phyloP scores from a whole-genome alignment of 2,797 vertebrate species.

The Macropodus opercularis region DNA sequence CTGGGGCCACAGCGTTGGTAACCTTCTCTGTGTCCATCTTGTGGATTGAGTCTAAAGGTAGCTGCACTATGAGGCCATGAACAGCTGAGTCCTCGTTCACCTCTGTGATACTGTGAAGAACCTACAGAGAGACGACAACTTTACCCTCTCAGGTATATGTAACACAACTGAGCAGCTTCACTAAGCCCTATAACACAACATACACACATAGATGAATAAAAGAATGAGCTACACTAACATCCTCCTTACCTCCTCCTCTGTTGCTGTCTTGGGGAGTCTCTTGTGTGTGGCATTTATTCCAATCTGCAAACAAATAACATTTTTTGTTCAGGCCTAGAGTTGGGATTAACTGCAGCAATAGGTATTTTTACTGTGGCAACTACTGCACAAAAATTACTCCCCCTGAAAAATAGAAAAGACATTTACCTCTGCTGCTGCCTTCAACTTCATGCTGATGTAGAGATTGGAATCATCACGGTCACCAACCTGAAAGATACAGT shows the following conservation, averaged over 20 bases:
- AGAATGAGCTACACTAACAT: background rate
- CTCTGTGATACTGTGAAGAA: slow-evolving; percentile 86
- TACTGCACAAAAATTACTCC: background rate
- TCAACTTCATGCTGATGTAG: slow-evolving; percentile 97
- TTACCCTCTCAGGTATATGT: background rate
- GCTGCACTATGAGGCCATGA: slow-evolving; percentile 96
- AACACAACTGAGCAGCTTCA: background rate
- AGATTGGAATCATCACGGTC: slow-evolving; percentile 96
- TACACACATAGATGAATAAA: background rate
- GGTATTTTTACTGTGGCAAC: background rate
- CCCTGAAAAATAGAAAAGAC: background rate
- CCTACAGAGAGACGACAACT: slow-evolving; percentile 68
- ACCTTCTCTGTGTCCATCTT: slow-evolving; percentile 90
- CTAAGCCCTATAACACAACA: background rate
- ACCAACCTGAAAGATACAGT: slow-evolving; percentile 86
- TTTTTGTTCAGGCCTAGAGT: background rate
- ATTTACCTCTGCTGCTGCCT: slow-evolving; percentile 94
- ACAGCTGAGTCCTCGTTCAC: slow-evolving; percentile 90
- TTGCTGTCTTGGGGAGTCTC: slow-evolving; percentile 90
- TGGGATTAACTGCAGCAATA: background rate
- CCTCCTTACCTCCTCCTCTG: slow-evolving; percentile 89
- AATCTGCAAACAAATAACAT: slow-evolving; percentile 82
- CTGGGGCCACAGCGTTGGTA: slow-evolving; percentile 89
- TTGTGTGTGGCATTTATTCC: slow-evolving; percentile 92
- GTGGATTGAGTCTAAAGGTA: slow-evolving; percentile 92